Evolutionary conservation across 2,888 invertebrate species (phyloP).

Genomic region (Caenorhabditis angaria): DNA sequence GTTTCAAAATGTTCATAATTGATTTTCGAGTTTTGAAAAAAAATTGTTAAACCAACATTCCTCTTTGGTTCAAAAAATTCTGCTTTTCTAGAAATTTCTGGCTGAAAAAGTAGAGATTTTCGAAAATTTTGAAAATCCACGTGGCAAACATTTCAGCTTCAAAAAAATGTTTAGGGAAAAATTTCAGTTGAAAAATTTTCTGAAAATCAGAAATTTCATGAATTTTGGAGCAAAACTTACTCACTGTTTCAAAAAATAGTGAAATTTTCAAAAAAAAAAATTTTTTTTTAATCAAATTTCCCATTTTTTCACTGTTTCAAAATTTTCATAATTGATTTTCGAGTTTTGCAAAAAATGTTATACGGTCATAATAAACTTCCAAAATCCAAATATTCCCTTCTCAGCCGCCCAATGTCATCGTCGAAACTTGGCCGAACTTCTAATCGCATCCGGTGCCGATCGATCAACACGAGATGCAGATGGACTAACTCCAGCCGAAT

Average conservation of each 20-base stretch:
- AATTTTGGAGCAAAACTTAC: too few species aligned
- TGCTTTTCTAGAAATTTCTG: neutral
- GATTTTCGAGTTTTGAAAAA: too few species aligned
- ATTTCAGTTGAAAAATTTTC: too few species aligned
- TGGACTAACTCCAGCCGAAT: slow-evolving; percentile 52
- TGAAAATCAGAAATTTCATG: neutral
- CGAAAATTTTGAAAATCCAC: too few species aligned
- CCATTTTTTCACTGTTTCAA: neutral
- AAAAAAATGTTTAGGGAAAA: too few species aligned
- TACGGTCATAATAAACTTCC: neutral
- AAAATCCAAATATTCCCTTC: slow-evolving; percentile 3
- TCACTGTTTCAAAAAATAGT: too few species aligned
- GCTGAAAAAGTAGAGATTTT: neutral
- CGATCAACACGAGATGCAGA: slow-evolving; percentile 44
- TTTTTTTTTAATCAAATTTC: neutral
- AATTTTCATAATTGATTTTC: neutral
- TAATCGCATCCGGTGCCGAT: slow-evolving; percentile 52
- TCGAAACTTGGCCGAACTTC: slow-evolving; percentile 47
- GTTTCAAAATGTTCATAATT: too few species aligned
- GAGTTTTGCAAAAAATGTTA: neutral
- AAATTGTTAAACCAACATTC: too few species aligned
- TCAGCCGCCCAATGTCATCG: slow-evolving; percentile 45
- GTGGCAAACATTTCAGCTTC: too few species aligned
- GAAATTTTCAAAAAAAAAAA: too few species aligned
- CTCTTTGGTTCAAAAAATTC: neutral